Conservation (phyloP, 1,140 invertebrate genomes). For the Xylocopa sonorina region DNA sequence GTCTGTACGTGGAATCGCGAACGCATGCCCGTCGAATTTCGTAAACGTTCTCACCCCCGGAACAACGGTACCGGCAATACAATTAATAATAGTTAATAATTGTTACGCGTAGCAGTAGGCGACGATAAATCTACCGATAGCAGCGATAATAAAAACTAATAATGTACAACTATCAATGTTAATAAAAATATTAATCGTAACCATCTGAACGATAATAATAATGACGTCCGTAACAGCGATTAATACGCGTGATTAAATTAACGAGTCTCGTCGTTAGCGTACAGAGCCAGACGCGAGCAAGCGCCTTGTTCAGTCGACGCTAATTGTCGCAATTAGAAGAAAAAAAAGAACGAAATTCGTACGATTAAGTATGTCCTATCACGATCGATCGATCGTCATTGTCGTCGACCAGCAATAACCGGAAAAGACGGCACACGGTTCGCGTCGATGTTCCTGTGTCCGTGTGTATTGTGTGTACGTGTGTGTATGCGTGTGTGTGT, state of each 20-base stretch:
- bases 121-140: background rate
- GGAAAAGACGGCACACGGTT: background rate
- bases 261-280: constrained; percentile 67
- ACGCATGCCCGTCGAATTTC: constrained; percentile 42
- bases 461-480: no score
- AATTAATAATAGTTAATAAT: constrained; percentile 12
- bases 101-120: constrained; percentile 8
- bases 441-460: constrained; percentile 2
- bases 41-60: background rate
- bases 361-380: constrained; percentile 14
- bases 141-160: constrained; percentile 30
- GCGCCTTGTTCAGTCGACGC: constrained; percentile 64
- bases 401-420: background rate
- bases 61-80: constrained; percentile 26
- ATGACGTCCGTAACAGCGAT: constrained; percentile 48
- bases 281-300: constrained; percentile 67
- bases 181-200: constrained; percentile 13
- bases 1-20: background rate
- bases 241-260: constrained; percentile 50
- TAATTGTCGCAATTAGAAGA: constrained; percentile 46
- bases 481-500: no score
- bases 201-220: constrained; percentile 17
- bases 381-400: constrained; percentile 38
- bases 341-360: background rate
- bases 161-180: constrained; percentile 16